Evolutionary conservation across 2,888 invertebrate genomes (phyloP).

Genomic region (Chalcosyrphus nemorum): DNA sequence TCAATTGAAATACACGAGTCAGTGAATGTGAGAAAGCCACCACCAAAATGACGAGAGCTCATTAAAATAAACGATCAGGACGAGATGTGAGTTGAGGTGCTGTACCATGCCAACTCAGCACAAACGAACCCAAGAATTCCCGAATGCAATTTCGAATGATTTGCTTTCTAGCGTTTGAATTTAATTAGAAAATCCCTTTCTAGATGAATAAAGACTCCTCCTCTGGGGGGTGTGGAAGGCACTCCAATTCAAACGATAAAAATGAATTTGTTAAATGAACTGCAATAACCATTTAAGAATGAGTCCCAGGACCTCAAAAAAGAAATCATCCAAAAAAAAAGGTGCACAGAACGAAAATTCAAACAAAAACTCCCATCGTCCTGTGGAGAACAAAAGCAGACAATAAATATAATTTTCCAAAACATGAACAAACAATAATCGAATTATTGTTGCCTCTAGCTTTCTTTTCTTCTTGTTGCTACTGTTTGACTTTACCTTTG

Average conservation of each 20-base stretch:
- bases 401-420: slow-evolving; percentile 7
- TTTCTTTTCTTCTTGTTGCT: not conserved
- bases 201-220: not conserved
- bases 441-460: slow-evolving; percentile 16
- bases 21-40: not conserved
- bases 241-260: not conserved
- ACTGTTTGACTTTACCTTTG: slow-evolving; percentile 1
- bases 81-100: too few species aligned
- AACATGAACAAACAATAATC: slow-evolving; percentile 34
- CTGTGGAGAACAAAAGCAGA: not conserved
- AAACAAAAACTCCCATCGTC: too few species aligned
- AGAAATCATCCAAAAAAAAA: not conserved
- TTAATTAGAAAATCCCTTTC: slow-evolving; percentile 43
- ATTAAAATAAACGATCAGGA: slow-evolving; percentile 41
- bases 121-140: slow-evolving; percentile 3
- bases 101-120: not conserved
- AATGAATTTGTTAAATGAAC: slow-evolving; percentile 51
- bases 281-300: slow-evolving; percentile 6
- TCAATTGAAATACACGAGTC: not conserved
- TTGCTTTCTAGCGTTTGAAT: slow-evolving; percentile 10
- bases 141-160: slow-evolving; percentile 3
- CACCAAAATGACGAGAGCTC: slow-evolving; percentile 27
- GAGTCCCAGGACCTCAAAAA: not conserved
- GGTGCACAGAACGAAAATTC: not conserved
- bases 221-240: not conserved